phyloP scores from a whole-genome alignment of 2,888 invertebrate species.

The Trachelus troglodyta region DNA sequence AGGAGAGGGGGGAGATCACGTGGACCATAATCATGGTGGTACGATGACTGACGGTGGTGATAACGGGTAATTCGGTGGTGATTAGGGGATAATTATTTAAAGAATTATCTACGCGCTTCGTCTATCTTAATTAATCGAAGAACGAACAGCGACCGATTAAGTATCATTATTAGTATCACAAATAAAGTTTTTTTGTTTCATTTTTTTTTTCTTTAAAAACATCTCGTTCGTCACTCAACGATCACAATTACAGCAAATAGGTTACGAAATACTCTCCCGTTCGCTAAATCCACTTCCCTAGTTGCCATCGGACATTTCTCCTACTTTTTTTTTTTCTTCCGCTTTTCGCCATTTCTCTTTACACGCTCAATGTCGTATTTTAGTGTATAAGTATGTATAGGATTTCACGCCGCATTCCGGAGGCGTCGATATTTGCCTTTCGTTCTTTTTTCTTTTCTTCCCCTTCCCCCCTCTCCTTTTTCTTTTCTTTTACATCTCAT shows the following conservation, averaged over 20 bases:
- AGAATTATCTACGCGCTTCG: conserved; percentile 3
- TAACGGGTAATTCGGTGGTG: neutral
- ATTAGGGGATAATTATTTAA: neutral
- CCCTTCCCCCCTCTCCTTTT: conserved; percentile 18
- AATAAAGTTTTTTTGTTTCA: conserved; percentile 13
- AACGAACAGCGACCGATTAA: conserved; percentile 18
- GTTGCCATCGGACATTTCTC: too few relatives aligned
- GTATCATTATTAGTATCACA: conserved; percentile 19
- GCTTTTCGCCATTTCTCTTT: neutral
- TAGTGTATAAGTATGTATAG: too few relatives aligned
- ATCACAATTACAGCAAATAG: conserved; percentile 14
- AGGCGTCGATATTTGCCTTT: conserved; percentile 10
- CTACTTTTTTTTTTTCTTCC: neutral
- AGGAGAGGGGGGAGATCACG: too few relatives aligned
- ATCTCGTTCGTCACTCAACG: conserved; percentile 1
- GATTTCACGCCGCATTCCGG: too few relatives aligned
- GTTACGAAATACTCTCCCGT: conserved; percentile 9
- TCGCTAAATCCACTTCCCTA: too few relatives aligned
- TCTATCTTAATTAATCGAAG: conserved; percentile 10
- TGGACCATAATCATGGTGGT: too few relatives aligned
- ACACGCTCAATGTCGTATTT: too few relatives aligned
- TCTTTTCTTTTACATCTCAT: conserved; percentile 40
- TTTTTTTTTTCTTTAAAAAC: conserved; percentile 6
- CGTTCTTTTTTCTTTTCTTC: conserved; percentile 10
- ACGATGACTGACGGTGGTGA: neutral